Evolutionary conservation across 1,140 invertebrate genomes (phyloP).

Genomic region (Scaptomyza hsui): DNA sequence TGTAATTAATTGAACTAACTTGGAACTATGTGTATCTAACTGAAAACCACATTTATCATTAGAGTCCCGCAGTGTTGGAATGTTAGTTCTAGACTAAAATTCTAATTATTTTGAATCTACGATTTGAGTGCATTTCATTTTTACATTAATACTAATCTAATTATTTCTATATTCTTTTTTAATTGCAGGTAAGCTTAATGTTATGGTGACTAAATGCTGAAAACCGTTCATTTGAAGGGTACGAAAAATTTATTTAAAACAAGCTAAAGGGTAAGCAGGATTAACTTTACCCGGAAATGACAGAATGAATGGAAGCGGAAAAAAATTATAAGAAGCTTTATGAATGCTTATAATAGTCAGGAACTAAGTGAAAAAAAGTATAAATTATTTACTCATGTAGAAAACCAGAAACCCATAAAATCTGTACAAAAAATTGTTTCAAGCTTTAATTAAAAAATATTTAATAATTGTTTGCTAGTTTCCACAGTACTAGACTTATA

Average conservation of each 20-base stretch:
- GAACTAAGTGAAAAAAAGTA: too few species aligned
- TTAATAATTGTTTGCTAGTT: background rate
- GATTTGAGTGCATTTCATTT: background rate
- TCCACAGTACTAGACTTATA: background rate
- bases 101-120: background rate
- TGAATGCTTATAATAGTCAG: too few species aligned
- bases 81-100: background rate
- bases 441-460: too few species aligned
- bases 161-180: slow-evolving; percentile 5
- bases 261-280: background rate
- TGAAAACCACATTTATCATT: background rate
- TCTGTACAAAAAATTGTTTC: too few species aligned
- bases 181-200: slow-evolving; percentile 25
- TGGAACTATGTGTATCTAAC: background rate
- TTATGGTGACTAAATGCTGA: background rate
- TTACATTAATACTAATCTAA: too few species aligned
- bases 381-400: too few species aligned
- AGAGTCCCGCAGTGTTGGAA: background rate
- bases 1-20: slow-evolving; percentile 17
- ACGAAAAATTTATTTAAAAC: background rate
- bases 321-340: background rate
- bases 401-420: too few species aligned
- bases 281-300: background rate
- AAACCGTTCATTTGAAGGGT: background rate
- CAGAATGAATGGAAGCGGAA: background rate